Base-by-base conservation (phyloP, 2,888 invertebrate species). In the Melikaiella ostensackeni region DNA sequence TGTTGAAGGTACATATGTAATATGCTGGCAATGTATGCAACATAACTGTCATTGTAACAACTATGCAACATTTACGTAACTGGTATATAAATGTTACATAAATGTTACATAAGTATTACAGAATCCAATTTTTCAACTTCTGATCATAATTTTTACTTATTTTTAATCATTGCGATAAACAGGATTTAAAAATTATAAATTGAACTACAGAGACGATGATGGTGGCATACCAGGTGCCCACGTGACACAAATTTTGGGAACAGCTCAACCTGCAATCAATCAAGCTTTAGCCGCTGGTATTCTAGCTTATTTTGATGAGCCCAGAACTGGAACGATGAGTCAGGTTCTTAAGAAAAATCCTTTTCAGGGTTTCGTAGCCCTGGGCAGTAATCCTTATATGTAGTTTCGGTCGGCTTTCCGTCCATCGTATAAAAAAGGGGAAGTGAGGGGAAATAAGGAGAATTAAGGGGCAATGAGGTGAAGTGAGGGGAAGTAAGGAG, bases 201-300 rank as follows among this genome's bases (percentile, higher is more conserved):
- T n/a, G 8, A 21, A 63, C 33, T 24, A n/a, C 78, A 90, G 89
- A 1, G 90, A 90, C 75, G 93, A 81, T 95, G 92, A 89, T 95
- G 96, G 83, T 84, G 92, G 84, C 91, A 92, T 84, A 92, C 92
- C 79, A 93, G 94, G 80, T 92, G 82, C 86, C 61, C 90, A 89
- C 78, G 82, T 89, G 35, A 85, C 87, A 19, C 88, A 90, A 82
- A 89, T 90, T 80, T 84, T 90, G 38, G 89, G 89, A 42, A 83
- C 85, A 30, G 83, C 87, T 46, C 84, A 84, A 70, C 77, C 84
- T 62, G 84, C 84, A 80, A 79, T 86, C 50, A 88, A 86, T 74
- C 85, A 88, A 78, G 86, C 88, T 35, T 75, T 90, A 63, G 89
- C 89, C 11, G 87, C 87, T 8, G 86, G 86, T 66, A 85, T 82